Evolutionary conservation across 2,797 vertebrate species (phyloP), one percentile per base, ranked within the genome.

Genomic region (Astyanax mexicanus): DNA sequence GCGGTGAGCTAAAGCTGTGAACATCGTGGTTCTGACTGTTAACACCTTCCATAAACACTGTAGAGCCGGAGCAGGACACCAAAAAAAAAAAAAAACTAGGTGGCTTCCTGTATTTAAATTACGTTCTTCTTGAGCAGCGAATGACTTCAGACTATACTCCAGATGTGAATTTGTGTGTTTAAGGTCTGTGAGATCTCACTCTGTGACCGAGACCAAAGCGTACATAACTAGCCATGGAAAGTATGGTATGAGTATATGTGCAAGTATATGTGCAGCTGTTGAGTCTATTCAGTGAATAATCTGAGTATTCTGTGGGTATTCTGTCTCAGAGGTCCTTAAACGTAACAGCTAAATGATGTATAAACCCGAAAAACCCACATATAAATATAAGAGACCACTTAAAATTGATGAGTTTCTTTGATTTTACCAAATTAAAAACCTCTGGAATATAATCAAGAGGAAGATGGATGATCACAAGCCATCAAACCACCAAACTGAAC

Each of bases 201-300:
- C 38, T 77, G 68, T 57, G 57, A 72, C 69, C 47, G 68, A 77
- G 38, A 72, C 68, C 25, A 40, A 19, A 21, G 52, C 64, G 72
- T 38, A 29, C 64, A 72, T 38, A 29, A 60, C 58, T 65, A 66
- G 58, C 64, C 52, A 62, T 47, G 47, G 47, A 79, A 66, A 40
- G n/a, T n/a, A n/a, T n/a, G n/a, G n/a, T n/a, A n/a, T n/a, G 10
- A 57, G 62, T 55, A 21, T 15, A n/a, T 61, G 60, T 60, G 23
- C 27, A 55, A 19, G 45, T 66, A n/a, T n/a, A n/a, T n/a, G n/a
- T 75, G 27, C 79, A 84, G 85, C 84, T 78, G 75, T 69, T 83
- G 75, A 84, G 84, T 78, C 66, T 66, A 32, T 67, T 35, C 67
- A 71, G 40, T 10, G 13, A 54, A 44, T n/a, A n/a, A n/a, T n/a